Conservation (phyloP, 2,113 vertebrate species). For the Gobiocypris rarus region DNA sequence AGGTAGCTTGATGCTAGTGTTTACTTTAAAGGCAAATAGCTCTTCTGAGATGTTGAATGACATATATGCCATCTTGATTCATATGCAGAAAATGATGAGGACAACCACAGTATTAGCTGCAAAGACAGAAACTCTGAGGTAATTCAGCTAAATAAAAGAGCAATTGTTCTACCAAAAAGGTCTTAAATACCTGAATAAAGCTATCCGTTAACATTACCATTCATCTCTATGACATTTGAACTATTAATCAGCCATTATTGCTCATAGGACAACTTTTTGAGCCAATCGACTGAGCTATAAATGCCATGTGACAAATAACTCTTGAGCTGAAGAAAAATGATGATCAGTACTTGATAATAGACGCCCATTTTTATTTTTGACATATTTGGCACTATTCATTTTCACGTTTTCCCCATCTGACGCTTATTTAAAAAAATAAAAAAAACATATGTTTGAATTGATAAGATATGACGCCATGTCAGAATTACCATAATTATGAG, state of each 20-base stretch:
- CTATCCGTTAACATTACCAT: not conserved
- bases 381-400: not conserved
- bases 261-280: not conserved
- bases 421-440: no score
- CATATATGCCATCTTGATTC: not conserved
- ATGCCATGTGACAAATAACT: not conserved
- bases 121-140: not conserved
- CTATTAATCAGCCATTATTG: not conserved
- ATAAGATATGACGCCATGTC: not conserved
- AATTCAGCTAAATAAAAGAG: not conserved
- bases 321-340: not conserved
- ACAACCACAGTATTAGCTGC: not conserved
- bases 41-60: not conserved
- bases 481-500: no score
- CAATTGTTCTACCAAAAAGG: not conserved
- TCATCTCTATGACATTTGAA: not conserved
- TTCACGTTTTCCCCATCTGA: not conserved
- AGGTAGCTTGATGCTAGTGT: not conserved
- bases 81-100: not conserved
- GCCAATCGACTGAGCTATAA: not conserved
- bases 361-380: not conserved
- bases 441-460: not conserved
- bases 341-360: not conserved
- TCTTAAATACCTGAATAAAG: not conserved
- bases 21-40: not conserved